A percentile compares a stretch with the other conserved stretches of the same genome.
Conservation (phyloP, 2,888 invertebrate genomes). For the Ormyrus pomaceus region DNA sequence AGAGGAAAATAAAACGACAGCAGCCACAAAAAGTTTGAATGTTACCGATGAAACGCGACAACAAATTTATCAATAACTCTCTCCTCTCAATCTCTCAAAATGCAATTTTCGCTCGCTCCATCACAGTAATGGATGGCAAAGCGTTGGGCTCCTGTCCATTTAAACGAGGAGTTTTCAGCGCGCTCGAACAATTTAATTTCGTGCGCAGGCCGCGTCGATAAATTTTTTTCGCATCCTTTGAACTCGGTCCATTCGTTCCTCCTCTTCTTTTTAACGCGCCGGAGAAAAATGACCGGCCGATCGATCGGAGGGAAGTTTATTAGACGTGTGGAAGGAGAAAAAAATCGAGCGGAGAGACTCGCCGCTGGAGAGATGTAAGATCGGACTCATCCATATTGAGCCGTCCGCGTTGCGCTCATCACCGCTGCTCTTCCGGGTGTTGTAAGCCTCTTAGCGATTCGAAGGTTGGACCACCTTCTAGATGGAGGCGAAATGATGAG, state of each 20-base stretch:
- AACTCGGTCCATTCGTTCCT: neutral
- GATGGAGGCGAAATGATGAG: neutral
- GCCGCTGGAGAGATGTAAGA: slow-evolving; percentile 16
- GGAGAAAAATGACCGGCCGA: neutral
- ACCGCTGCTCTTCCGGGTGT: slow-evolving; percentile 60
- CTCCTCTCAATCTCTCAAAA: neutral
- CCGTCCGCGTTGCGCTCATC: slow-evolving; percentile 50
- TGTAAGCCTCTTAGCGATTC: slow-evolving; percentile 7
- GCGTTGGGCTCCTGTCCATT: neutral
- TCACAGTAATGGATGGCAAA: slow-evolving; percentile 5
- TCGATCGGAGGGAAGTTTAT: slow-evolving; percentile 22
- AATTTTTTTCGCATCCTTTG: neutral
- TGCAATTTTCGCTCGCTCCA: neutral
- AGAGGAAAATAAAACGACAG: too few species aligned
- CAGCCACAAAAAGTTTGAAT: too few species aligned
- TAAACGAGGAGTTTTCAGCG: neutral
- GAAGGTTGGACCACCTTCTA: slow-evolving; percentile 15
- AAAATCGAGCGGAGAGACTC: slow-evolving; percentile 5
- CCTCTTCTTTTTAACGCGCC: neutral
- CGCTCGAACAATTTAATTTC: slow-evolving; percentile 4
- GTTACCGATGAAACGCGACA: too few species aligned
- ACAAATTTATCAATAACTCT: too few species aligned
- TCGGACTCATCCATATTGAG: slow-evolving; percentile 63
- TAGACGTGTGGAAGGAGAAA: slow-evolving; percentile 9
- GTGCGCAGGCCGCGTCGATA: neutral